These are phyloP conservation scores for Corydoras sp. DNA, from an alignment of 2,113 vertebrate genomes.

Conservation along the genomic window DNA sequence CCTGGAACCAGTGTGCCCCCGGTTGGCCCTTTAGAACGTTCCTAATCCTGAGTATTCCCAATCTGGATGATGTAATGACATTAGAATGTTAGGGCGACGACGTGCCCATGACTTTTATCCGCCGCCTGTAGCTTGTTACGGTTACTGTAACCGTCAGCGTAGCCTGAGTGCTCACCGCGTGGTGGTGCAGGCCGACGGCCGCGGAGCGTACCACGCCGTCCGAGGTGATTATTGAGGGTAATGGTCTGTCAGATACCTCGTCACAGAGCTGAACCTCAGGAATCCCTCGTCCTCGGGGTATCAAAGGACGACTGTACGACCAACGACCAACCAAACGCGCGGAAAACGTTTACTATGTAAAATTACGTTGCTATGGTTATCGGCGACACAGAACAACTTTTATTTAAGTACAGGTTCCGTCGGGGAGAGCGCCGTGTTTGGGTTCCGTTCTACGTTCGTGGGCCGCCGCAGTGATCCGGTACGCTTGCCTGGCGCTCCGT, in stretches of 20 bases:
- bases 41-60: no score
- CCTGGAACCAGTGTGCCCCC: no score
- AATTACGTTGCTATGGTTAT: no score
- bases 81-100: no score
- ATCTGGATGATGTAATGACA: no score
- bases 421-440: constrained; percentile 4
- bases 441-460: constrained; percentile 10
- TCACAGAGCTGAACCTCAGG: constrained; percentile 4
- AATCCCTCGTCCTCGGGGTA: background rate
- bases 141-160: background rate
- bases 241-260: constrained; percentile 1
- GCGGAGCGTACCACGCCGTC: background rate
- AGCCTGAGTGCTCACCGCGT: background rate
- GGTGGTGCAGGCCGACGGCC: background rate
- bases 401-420: no score
- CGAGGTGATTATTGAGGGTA: constrained; percentile 2
- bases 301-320: background rate
- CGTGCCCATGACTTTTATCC: no score
- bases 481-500: constrained; percentile 23
- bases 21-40: no score
- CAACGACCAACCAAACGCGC: no score
- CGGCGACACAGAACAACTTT: no score
- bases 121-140: background rate
- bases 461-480: constrained; percentile 22
- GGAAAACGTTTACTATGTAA: no score